phyloP scores from a whole-genome alignment of 2,888 invertebrate species.

The Torymus texanus region DNA sequence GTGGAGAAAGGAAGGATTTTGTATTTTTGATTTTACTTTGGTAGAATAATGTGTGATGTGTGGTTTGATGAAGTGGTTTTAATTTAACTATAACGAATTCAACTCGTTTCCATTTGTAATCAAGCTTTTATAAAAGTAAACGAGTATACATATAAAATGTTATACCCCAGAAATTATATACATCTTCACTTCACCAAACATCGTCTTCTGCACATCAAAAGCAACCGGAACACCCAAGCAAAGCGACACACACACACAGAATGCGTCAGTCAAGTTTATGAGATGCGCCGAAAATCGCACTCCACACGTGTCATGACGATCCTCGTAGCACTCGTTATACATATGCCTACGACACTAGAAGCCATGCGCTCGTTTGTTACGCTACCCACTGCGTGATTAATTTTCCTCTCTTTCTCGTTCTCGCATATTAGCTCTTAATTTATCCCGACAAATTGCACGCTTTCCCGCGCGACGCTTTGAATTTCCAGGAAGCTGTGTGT shows the following conservation, averaged over 20 bases:
- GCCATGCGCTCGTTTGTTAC: conserved; percentile 46
- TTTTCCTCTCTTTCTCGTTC: conserved; percentile 23
- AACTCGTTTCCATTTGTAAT: not conserved
- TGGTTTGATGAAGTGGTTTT: too few relatives aligned
- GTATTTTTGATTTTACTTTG: too few relatives aligned
- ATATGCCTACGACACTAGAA: conserved; percentile 28
- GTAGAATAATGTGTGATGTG: too few relatives aligned
- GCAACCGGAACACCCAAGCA: too few relatives aligned
- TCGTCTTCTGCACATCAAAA: too few relatives aligned
- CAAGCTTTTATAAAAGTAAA: too few relatives aligned
- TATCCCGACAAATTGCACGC: conserved; percentile 50
- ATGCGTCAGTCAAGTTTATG: conserved; percentile 36
- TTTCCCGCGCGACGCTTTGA: not conserved
- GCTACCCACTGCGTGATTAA: conserved; percentile 44
- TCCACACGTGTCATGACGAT: conserved; percentile 28
- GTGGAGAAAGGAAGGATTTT: too few relatives aligned
- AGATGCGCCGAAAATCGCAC: conserved; percentile 24
- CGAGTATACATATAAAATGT: too few relatives aligned
- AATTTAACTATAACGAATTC: too few relatives aligned
- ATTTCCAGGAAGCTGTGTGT: conserved; percentile 33
- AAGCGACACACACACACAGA: too few relatives aligned
- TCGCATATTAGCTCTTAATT: conserved; percentile 49
- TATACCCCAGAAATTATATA: too few relatives aligned
- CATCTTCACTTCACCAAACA: too few relatives aligned
- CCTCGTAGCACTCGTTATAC: conserved; percentile 43